Conservation (phyloP, 2,113 vertebrate species). For the Cygnus atratus region DNA sequence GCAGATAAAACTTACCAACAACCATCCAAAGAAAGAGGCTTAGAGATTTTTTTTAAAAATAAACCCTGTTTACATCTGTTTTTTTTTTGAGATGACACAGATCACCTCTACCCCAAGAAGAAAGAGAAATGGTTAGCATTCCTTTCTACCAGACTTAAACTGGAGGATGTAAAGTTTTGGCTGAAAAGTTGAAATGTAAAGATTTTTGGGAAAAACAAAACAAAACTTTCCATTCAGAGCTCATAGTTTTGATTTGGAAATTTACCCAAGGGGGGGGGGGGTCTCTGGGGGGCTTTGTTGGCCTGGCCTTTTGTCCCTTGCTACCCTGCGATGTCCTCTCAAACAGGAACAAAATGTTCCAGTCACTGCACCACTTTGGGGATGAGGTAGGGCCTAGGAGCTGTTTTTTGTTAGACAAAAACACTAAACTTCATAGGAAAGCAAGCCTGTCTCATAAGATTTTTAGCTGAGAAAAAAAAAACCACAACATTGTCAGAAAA, state of each 20-base stretch:
- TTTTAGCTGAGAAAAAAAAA: not conserved
- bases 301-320: rapidly evolving
- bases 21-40: not conserved
- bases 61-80: not conserved
- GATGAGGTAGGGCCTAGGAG: not conserved
- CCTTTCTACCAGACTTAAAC: not conserved
- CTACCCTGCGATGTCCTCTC: rapidly evolving
- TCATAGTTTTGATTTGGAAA: not conserved
- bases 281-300: not conserved
- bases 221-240: not conserved
- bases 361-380: not conserved
- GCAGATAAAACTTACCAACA: slow-evolving; percentile 40
- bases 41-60: not conserved
- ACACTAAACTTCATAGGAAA: not conserved
- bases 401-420: not conserved
- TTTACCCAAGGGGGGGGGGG: not conserved
- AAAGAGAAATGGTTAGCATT: not conserved
- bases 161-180: not conserved
- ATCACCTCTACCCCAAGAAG: not conserved
- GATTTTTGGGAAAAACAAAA: not conserved
- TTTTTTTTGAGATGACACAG: not conserved
- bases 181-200: not conserved
- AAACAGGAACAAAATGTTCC: not conserved
- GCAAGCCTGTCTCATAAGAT: not conserved
- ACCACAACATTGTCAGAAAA: not conserved